Evolutionary conservation across 1,140 invertebrate species (phyloP), one percentile per base, ranked within the genome.

Genomic region (Ceratina calcarata): DNA sequence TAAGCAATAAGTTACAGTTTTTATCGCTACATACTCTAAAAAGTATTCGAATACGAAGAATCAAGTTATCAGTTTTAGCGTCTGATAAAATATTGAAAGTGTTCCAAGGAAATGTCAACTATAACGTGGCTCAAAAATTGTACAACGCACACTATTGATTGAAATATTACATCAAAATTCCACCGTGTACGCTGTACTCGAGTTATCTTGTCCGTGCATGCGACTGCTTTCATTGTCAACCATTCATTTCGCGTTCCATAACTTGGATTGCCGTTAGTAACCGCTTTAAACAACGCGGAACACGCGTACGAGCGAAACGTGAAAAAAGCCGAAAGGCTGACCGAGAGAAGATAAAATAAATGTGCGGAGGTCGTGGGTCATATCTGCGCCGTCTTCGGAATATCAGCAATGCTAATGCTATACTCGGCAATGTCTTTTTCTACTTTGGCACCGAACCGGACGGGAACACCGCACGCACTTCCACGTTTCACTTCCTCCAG

Each of bases 351-450:
- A 69, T 62, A 20, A 71, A 87, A 88, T 78, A 87, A 83, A 84
- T 78, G 81, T 80, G 71, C 64, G 64, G 70, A 81, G 89, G 87
- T 90, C 87, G 81, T 22, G 89, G 89, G 88, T 86, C 86, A 86
- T 84, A 81, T 87, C 74, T 45, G 37, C 84, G 77, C 60, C 66
- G 78, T 78, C 82, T 89, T 53, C 65, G 64, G 72, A 58, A 73
- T 81, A 91, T 91, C 89, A 88, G 87, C 86, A 90, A 89, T 91
- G 89, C 87, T 89, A 91, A 92, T 90, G 80, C 60, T 78, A 32
- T 67, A 20, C 45, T 68, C 74, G 81, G 72, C 82, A 80, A 79
- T 79, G 82, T 89, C 78, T 77, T 87, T 83, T 77, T 45, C 65
- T 37, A 58, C 57, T 51, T 67, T 51, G 45, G 49, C 27, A 49